Evolutionary conservation across 2,888 invertebrate species (phyloP).

Genomic region (Meiosimyza platycephala): DNA sequence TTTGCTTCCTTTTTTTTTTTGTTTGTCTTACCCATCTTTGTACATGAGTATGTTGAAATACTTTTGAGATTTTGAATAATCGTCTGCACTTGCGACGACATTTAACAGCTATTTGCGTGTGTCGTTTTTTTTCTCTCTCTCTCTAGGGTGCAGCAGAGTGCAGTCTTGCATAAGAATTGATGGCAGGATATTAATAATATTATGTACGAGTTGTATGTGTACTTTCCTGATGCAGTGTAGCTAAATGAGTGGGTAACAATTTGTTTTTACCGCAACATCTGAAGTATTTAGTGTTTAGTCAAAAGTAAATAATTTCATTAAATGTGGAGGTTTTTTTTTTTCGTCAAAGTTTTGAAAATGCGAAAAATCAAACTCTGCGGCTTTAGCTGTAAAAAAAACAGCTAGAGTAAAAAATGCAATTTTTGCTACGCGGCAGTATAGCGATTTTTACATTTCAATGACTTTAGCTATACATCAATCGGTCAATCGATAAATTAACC

Average conservation of each 20-base stretch:
- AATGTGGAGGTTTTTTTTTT: too few species aligned
- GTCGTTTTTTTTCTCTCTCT: constrained; percentile 1
- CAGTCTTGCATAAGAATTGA: neutral
- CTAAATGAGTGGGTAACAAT: neutral
- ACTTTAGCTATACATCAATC: neutral
- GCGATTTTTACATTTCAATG: neutral
- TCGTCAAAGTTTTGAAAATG: too few species aligned
- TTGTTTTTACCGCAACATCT: neutral
- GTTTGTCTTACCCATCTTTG: too few species aligned
- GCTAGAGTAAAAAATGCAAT: too few species aligned
- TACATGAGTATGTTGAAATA: neutral
- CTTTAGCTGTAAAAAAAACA: too few species aligned
- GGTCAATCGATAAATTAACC: constrained; percentile 2
- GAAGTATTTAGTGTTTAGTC: too few species aligned
- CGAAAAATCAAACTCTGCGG: too few species aligned
- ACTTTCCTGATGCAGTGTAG: neutral
- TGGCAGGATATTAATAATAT: constrained; percentile 21
- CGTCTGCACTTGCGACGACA: constrained; percentile 26
- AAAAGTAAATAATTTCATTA: too few species aligned
- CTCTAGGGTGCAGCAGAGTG: neutral
- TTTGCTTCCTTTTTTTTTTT: neutral
- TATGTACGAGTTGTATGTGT: too few species aligned
- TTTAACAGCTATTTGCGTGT: constrained; percentile 22
- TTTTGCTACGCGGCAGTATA: neutral
- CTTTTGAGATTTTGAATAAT: constrained; percentile 24